These are phyloP conservation scores for Cyanoliseus patagonus DNA, from an alignment of 2,113 vertebrate species.

Conservation along the genomic window DNA sequence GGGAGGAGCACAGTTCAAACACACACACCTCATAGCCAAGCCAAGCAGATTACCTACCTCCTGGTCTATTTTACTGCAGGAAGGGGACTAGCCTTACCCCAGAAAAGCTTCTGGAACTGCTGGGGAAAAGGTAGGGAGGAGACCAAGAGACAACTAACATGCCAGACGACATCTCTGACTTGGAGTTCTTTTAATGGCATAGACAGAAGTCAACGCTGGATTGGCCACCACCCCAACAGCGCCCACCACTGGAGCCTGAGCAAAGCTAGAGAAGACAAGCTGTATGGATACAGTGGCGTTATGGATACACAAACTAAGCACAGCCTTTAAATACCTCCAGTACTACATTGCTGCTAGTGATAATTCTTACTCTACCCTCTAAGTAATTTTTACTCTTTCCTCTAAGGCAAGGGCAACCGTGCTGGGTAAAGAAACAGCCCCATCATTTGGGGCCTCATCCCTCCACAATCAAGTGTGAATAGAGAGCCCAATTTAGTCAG, in stretches of 20 bases:
- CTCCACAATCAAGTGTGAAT: neutral
- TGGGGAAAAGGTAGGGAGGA: neutral
- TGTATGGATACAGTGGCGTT: neutral
- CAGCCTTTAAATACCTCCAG: neutral
- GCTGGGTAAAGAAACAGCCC: neutral
- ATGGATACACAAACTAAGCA: neutral
- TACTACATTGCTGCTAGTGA: neutral
- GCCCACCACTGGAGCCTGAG: neutral
- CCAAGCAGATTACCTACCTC: neutral
- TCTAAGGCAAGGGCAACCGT: neutral
- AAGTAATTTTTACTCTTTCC: neutral
- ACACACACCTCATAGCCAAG: neutral
- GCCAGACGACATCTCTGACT: neutral
- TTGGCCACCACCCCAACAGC: neutral
- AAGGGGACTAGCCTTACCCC: neutral
- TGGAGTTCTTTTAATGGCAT: neutral
- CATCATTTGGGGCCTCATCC: neutral
- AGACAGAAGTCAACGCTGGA: neutral
- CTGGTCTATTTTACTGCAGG: neutral
- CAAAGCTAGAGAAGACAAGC: neutral
- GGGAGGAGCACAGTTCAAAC: neutral
- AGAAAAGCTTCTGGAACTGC: neutral
- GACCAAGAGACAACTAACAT: neutral
- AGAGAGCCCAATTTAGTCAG: neutral
- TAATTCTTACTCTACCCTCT: neutral